Base-by-base conservation (phyloP, 2,888 invertebrate genomes). In the Drosophila gaucha region DNA sequence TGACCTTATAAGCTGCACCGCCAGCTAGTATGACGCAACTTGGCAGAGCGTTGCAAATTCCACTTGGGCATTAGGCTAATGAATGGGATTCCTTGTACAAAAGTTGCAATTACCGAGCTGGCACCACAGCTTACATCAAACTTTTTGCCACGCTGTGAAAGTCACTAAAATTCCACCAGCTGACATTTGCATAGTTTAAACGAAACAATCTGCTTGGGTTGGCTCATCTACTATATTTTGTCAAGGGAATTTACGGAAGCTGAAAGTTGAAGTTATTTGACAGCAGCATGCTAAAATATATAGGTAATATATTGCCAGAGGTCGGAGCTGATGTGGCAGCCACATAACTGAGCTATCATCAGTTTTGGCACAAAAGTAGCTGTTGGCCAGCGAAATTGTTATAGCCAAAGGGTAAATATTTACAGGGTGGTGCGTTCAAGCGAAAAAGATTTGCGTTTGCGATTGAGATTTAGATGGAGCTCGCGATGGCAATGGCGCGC, bases 201-300 rank as follows among this genome's bases (percentile, higher is more conserved):
- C 80, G 60, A 84, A 86, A 76, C 66, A 86, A 83, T 83, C 80
- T 63, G 56, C 54, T 71, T 31, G 51, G 51, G 39, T 41, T 50
- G 22, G 14, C 16, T 55, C 41, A 22, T 30, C 26, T 35, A 28
- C n/a, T 44, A 24, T 10, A 56, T 57, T 47, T 33, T 22, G n/a
- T n/a, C 22, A 33, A 36, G 64, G 69, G 63, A 82, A 82, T 78
- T 85, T 54, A 44, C 6, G 50, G 24, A 43, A 60, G 50, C 68
- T 58, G 64, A 67, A 85, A 78, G 83, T 55, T 72, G 63, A 69
- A 78, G 82, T 66, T 87, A 87, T 80, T 80, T 87, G 82, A 80
- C 79, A 68, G 64, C 59, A 49, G 30, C 44, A 46, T 55, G 59
- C 64, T 52, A 49, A 82, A 84, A 82, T 78, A 65, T 85, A 64